Evolutionary conservation across 2,113 vertebrate genomes (phyloP).

Genomic region (Poeciliopsis turrubarensis): DNA sequence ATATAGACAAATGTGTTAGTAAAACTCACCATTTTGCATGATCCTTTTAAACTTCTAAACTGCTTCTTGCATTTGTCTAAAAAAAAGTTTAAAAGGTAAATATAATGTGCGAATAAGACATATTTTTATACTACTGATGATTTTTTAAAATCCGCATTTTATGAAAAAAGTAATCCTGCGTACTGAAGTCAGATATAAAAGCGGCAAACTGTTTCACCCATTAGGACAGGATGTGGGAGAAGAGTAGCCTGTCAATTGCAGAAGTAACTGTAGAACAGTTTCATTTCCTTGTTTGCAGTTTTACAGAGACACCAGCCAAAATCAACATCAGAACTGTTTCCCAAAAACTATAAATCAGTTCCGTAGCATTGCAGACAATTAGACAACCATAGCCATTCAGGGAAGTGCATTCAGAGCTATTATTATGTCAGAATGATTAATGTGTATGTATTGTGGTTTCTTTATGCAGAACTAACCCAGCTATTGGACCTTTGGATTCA

Average conservation of each 20-base stretch:
- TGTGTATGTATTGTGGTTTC: too few relatives aligned
- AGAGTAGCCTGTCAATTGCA: conserved; percentile 27
- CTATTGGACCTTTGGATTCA: too few relatives aligned
- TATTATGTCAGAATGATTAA: background rate
- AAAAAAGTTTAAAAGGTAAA: background rate
- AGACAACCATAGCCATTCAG: background rate
- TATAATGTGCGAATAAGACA: background rate
- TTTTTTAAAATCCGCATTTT: background rate
- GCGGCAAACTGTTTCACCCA: background rate
- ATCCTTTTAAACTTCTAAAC: conserved; percentile 4
- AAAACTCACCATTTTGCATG: conserved; percentile 65
- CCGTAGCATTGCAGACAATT: background rate
- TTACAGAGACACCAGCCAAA: background rate
- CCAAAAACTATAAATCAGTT: background rate
- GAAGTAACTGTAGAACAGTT: conserved; percentile 41
- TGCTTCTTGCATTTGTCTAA: background rate
- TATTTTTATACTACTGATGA: background rate
- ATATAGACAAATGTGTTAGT: background rate
- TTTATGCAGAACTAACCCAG: too few relatives aligned
- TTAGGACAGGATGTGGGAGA: background rate
- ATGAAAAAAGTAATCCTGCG: background rate
- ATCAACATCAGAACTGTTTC: background rate
- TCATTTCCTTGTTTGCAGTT: conserved; percentile 48
- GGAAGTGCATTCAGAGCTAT: conserved; percentile 13
- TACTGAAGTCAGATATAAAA: background rate